A percentile compares a stretch with the other conserved stretches of the same genome.
Conservation (phyloP, 2,888 invertebrate species). For the Lasioglossum leucozonium region DNA sequence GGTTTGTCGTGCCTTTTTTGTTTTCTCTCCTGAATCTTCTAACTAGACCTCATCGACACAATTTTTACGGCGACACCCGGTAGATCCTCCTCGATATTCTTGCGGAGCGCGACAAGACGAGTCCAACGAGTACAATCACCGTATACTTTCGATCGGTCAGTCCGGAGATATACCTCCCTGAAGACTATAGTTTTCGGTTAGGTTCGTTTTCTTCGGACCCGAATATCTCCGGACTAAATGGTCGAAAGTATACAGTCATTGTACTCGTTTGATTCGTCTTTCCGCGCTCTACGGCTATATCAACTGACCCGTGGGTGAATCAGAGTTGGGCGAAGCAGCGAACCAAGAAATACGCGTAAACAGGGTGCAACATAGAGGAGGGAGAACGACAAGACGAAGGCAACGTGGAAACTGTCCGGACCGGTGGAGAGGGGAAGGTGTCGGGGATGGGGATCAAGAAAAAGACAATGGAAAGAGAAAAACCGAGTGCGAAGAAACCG, state of each 20-base stretch:
- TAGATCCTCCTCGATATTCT: not conserved
- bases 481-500: slow-evolving; percentile 4
- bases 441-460: not conserved
- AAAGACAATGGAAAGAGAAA: not conserved
- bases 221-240: not conserved
- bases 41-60: too few species aligned
- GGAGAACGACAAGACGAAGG: not conserved
- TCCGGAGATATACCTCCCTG: not conserved
- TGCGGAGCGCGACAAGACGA: not conserved
- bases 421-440: not conserved
- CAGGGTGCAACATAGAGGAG: not conserved
- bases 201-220: not conserved
- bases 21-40: too few species aligned
- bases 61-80: not conserved
- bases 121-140: not conserved
- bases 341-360: slow-evolving; percentile 21
- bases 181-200: not conserved
- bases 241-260: not conserved
- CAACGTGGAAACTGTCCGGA: not conserved
- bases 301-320: not conserved
- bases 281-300: not conserved
- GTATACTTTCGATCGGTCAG: not conserved
- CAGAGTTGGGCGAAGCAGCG: not conserved
- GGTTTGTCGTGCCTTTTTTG: too few species aligned
- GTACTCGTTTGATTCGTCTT: not conserved